These are phyloP conservation scores for Drosophila austrosaltans DNA, from an alignment of 2,888 invertebrate genomes.

Conservation along the genomic window DNA sequence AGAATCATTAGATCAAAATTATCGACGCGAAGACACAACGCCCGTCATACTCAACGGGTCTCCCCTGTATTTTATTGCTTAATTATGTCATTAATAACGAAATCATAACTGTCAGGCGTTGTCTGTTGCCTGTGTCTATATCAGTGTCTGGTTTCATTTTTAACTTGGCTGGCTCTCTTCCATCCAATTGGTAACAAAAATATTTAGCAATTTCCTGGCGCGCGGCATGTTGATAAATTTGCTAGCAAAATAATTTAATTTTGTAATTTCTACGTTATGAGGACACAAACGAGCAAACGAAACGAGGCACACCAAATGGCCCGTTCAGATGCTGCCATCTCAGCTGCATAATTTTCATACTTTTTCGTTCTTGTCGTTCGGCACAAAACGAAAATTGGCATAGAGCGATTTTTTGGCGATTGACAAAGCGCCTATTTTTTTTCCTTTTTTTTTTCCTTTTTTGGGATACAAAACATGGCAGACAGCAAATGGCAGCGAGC, in stretches of 20 bases:
- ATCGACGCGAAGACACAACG: conserved; percentile 20
- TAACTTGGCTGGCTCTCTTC: not conserved
- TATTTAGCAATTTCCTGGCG: conserved; percentile 72
- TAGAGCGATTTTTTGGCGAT: conserved; percentile 64
- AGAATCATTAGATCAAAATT: conserved; percentile 40
- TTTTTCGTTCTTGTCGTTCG: conserved; percentile 42
- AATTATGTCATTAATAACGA: conserved; percentile 76
- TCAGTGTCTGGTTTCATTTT: conserved; percentile 4
- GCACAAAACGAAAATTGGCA: conserved; percentile 70
- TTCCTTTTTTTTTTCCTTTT: conserved; percentile 23
- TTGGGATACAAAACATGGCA: conserved; percentile 64
- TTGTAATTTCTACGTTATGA: conserved; percentile 57
- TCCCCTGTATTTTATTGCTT: conserved; percentile 58
- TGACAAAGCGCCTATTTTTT: conserved; percentile 69
- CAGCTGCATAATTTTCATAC: conserved; percentile 73
- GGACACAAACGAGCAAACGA: not conserved
- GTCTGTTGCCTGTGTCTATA: not conserved
- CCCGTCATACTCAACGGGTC: conserved; percentile 19
- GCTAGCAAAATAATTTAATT: conserved; percentile 75
- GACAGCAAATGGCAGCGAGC: conserved; percentile 36
- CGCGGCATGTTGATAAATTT: conserved; percentile 66
- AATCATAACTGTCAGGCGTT: conserved; percentile 54
- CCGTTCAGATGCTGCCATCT: conserved; percentile 42
- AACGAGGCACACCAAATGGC: conserved; percentile 14
- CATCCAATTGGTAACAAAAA: conserved; percentile 69